A percentile compares a stretch with the other conserved stretches of the same genome.
Evolutionary conservation across 2,888 invertebrate genomes (phyloP).

Genomic region (Glyphotaelius pellucidus): DNA sequence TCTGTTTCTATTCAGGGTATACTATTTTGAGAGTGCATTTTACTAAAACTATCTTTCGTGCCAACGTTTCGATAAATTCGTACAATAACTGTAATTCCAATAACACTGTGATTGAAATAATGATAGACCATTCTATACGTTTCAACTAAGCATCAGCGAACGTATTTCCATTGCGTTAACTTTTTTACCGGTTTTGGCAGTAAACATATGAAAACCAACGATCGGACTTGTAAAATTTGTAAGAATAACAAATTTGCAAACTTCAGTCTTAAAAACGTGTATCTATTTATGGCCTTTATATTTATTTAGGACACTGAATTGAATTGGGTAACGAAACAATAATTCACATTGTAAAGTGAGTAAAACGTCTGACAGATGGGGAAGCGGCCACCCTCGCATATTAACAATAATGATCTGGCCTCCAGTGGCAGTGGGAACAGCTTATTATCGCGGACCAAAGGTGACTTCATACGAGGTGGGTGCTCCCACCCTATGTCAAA

Average conservation of each 20-base stretch:
- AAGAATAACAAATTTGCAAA: background rate
- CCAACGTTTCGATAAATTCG: background rate
- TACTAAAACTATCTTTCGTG: background rate
- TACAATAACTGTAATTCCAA: background rate
- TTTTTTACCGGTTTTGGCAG: too few relatives aligned
- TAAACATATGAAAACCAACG: too few relatives aligned
- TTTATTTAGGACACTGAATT: background rate
- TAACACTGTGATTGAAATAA: background rate
- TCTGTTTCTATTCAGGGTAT: background rate
- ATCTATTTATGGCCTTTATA: too few relatives aligned
- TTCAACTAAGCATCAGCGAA: background rate
- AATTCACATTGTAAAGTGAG: background rate
- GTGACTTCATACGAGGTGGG: slow-evolving; percentile 47
- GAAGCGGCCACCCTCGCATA: slow-evolving; percentile 34
- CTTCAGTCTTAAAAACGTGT: background rate
- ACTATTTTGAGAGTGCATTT: background rate
- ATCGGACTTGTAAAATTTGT: too few relatives aligned
- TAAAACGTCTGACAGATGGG: slow-evolving; percentile 56
- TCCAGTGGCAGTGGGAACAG: slow-evolving; percentile 48
- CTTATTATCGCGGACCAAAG: slow-evolving; percentile 42
- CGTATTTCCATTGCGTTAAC: too few relatives aligned
- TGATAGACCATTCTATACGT: background rate
- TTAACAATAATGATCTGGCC: slow-evolving; percentile 27
- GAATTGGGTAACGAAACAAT: background rate
- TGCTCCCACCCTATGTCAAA: background rate